Evolutionary conservation across 1,140 invertebrate species (phyloP).

Genomic region (Tetramorium parvispinum): DNA sequence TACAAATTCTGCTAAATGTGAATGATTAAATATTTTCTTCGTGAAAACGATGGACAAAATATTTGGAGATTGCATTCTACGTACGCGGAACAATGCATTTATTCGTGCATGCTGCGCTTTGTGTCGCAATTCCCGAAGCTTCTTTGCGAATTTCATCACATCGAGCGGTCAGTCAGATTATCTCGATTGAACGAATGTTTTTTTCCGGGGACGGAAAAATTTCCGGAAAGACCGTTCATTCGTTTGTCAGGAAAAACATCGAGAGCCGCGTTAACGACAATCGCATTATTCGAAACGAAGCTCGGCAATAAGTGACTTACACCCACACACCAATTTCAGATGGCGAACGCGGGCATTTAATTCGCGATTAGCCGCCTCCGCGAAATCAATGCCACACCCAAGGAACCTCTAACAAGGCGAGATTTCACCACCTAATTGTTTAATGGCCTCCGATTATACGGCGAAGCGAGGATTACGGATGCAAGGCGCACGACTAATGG

Average conservation of each 20-base stretch:
- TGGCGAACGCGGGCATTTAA: slow-evolving; percentile 62
- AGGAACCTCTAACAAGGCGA: slow-evolving; percentile 38
- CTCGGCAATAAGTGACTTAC: slow-evolving; percentile 58
- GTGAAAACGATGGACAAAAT: neutral
- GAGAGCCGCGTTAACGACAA: neutral
- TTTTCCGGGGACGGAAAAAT: neutral
- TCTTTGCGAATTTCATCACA: neutral
- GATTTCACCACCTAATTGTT: slow-evolving; percentile 64
- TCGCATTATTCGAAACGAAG: slow-evolving; percentile 20
- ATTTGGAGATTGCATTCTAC: slow-evolving; percentile 26
- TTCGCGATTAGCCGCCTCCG: slow-evolving; percentile 56
- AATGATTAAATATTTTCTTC: slow-evolving; percentile 21
- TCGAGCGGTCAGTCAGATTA: neutral
- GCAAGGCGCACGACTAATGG: slow-evolving; percentile 43
- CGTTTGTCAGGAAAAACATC: neutral
- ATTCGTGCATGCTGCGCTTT: slow-evolving; percentile 11
- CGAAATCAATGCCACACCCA: slow-evolving; percentile 68
- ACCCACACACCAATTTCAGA: slow-evolving; percentile 62
- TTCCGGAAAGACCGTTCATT: neutral
- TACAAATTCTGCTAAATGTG: neutral
- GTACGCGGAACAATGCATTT: slow-evolving; percentile 7
- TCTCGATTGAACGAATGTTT: neutral
- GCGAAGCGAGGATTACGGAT: slow-evolving; percentile 14
- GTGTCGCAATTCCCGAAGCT: slow-evolving; percentile 11
- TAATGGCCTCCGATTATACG: slow-evolving; percentile 63